Evolutionary conservation across 30 jellyfish, hydroid and myxozoan genomes (phyloP).

Genomic region (Haliclystus octoradiatus): DNA sequence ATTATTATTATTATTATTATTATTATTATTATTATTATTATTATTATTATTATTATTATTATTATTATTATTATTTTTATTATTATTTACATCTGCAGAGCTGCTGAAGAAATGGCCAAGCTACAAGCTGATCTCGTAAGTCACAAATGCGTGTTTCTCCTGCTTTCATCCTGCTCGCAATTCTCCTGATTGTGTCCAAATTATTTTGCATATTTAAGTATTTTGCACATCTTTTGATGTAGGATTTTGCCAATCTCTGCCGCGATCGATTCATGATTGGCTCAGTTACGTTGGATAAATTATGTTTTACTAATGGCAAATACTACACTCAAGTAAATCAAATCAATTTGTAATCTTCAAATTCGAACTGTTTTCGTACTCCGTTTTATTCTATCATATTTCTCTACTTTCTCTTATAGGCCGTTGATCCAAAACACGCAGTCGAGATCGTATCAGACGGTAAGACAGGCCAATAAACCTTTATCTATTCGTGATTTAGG

Average conservation of each 20-base stretch:
- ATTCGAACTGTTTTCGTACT: background rate
- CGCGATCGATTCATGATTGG: constrained; percentile 57
- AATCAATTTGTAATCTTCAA: no score
- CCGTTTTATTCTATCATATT: background rate
- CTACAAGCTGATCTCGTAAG: constrained; percentile 51
- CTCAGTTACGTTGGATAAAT: constrained; percentile 67
- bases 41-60: background rate
- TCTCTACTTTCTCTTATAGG: constrained; percentile 7
- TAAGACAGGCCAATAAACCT: no score
- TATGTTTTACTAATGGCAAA: constrained; percentile 79
- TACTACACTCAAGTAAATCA: constrained; percentile 77
- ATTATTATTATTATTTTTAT: background rate
- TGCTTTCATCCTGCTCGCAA: no score
- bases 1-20: background rate
- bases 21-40: no score
- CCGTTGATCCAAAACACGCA: constrained; percentile 78
- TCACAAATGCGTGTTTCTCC: background rate
- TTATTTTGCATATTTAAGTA: no score
- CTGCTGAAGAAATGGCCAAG: constrained; percentile 87
- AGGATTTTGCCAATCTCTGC: constrained; percentile 64
- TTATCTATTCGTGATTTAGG: no score
- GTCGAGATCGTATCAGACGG: constrained; percentile 64
- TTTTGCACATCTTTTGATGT: background rate
- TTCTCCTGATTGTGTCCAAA: no score
- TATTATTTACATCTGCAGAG: constrained; percentile 25